phyloP scores from a whole-genome alignment of 2,113 vertebrate species.

The Stictonetta naevosa region DNA sequence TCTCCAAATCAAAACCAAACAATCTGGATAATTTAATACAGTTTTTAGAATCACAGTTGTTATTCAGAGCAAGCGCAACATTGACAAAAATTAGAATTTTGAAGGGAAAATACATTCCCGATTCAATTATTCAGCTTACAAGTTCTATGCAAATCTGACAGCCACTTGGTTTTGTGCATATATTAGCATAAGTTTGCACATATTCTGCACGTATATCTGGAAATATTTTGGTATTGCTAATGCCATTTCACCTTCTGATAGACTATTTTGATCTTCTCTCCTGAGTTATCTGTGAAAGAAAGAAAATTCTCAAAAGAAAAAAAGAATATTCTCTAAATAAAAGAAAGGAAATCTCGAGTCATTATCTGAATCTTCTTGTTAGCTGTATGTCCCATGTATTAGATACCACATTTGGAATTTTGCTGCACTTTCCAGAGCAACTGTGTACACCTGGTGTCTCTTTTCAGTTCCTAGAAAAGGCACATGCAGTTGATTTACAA shows the following conservation, averaged over 20 bases:
- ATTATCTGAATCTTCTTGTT: not conserved
- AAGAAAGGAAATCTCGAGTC: not conserved
- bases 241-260: not conserved
- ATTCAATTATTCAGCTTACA: slow-evolving; percentile 27
- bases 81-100: not conserved
- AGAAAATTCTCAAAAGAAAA: not conserved
- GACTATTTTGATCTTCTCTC: not conserved
- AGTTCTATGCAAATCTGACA: slow-evolving; percentile 19
- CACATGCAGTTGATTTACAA: not conserved
- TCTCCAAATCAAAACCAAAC: not conserved
- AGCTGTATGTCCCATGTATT: not conserved
- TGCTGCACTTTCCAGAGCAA: not conserved
- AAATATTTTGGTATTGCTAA: slow-evolving; percentile 45
- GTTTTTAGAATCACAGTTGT: not conserved
- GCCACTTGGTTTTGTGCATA: not conserved
- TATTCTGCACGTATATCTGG: not conserved
- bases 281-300: not conserved
- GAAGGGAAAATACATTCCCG: not conserved
- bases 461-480: not conserved
- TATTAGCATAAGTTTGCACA: slow-evolving; percentile 40
- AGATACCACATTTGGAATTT: not conserved
- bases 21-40: not conserved
- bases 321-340: not conserved
- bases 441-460: not conserved
- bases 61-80: not conserved